These are phyloP conservation scores for Nemurella pictetii DNA, from an alignment of 2,888 invertebrate species.

Conservation along the genomic window DNA sequence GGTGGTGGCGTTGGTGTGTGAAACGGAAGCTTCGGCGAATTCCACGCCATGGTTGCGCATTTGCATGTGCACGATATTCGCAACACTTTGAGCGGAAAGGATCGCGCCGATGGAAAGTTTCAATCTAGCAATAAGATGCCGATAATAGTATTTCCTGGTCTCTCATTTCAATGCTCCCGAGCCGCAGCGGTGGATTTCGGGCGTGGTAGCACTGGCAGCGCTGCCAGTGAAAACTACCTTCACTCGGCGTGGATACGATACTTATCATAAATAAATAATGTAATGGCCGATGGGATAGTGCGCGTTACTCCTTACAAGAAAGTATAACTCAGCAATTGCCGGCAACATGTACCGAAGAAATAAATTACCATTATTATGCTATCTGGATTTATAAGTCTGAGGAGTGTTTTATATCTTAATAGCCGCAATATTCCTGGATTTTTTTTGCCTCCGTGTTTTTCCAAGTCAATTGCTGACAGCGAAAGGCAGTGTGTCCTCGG, in stretches of 20 bases:
- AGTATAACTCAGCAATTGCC: not conserved
- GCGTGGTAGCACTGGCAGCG: not conserved
- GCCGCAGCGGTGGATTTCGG: not conserved
- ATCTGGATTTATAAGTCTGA: not conserved
- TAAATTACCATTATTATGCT: not conserved
- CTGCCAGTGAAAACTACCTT: too few species aligned
- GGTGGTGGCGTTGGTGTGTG: not conserved
- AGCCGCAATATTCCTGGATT: not conserved
- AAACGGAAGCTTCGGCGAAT: not conserved
- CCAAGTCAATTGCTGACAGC: not conserved
- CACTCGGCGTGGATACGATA: not conserved
- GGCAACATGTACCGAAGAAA: not conserved
- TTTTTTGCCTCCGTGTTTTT: not conserved
- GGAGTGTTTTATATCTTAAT: not conserved
- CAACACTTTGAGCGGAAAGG: not conserved
- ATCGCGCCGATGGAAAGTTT: conserved; percentile 17
- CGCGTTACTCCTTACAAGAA: not conserved
- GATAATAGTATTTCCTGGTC: conserved; percentile 26
- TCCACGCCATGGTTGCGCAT: not conserved
- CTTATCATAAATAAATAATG: conserved; percentile 30
- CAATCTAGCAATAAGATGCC: conserved; percentile 23
- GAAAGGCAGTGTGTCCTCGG: too few species aligned
- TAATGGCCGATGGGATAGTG: not conserved
- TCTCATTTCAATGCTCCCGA: conserved; percentile 5
- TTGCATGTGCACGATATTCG: not conserved